These are phyloP conservation scores for Plagiodera versicolora DNA, from an alignment of 2,888 invertebrate genomes.

Conservation along the genomic window DNA sequence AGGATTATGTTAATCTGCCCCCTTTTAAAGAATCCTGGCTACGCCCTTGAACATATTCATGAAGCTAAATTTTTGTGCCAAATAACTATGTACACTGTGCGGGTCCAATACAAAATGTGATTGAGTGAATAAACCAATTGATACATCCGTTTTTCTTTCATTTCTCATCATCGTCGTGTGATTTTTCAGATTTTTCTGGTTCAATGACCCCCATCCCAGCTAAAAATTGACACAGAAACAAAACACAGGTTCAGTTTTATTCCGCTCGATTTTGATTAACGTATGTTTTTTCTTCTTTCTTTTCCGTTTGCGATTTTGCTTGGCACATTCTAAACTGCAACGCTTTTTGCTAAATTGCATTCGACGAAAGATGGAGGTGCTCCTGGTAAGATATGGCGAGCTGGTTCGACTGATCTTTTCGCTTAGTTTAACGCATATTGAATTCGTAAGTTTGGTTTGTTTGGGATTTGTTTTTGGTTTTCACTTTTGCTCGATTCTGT, in stretches of 20 bases:
- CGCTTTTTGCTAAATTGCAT: constrained; percentile 45
- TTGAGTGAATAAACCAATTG: constrained; percentile 34
- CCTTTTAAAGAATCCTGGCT: too few species aligned
- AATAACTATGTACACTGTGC: constrained; percentile 25
- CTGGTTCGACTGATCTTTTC: constrained; percentile 54
- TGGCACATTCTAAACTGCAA: constrained; percentile 46
- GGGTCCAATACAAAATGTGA: constrained; percentile 46
- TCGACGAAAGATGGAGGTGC: constrained; percentile 43
- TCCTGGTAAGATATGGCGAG: constrained; percentile 54
- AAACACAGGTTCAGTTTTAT: constrained; percentile 46
- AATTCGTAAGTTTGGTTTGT: constrained; percentile 40
- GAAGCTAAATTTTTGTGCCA: constrained; percentile 8
- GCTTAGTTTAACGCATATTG: constrained; percentile 46
- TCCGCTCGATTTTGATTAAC: constrained; percentile 40
- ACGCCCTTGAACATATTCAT: too few species aligned
- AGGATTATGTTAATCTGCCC: too few species aligned
- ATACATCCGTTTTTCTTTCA: constrained; percentile 41
- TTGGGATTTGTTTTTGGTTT: constrained; percentile 16
- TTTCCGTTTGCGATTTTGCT: constrained; percentile 45
- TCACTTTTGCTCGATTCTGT: constrained; percentile 7
- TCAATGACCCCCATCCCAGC: constrained; percentile 54
- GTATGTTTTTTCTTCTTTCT: constrained; percentile 42
- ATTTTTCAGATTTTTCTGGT: constrained; percentile 55
- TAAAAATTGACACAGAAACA: constrained; percentile 42
- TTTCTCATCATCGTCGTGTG: constrained; percentile 38